phyloP scores from a whole-genome alignment of 2,113 vertebrate species.

The Tympanuchus pallidicinctus region DNA sequence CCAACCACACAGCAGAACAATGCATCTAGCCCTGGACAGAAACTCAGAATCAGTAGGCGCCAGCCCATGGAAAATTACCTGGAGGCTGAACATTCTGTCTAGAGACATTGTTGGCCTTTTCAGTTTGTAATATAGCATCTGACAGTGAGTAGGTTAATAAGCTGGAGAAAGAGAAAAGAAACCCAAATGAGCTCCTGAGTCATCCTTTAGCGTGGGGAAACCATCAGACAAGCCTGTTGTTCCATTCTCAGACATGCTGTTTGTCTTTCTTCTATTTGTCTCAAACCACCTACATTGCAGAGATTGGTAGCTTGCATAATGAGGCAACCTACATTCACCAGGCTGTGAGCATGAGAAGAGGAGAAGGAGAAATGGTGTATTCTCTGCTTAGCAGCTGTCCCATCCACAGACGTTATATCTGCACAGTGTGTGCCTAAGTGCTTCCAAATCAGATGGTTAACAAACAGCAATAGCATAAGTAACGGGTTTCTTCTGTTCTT shows the following conservation, averaged over 20 bases:
- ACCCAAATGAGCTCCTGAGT: not conserved
- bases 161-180: not conserved
- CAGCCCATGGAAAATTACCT: not conserved
- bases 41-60: not conserved
- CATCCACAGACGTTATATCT: not conserved
- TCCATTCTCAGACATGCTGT: not conserved
- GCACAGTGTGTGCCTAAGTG: not conserved
- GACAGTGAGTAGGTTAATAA: not conserved
- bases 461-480: not conserved
- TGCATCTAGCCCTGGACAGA: not conserved
- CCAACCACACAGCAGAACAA: not conserved
- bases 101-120: fast-evolving
- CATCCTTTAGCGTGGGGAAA: not conserved
- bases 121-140: not conserved
- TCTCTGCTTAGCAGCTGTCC: not conserved
- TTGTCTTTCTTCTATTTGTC: not conserved
- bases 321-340: not conserved
- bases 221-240: not conserved
- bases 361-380: not conserved
- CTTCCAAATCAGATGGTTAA: not conserved
- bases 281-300: not conserved
- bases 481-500: not conserved
- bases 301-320: not conserved
- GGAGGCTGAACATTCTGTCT: not conserved
- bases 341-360: not conserved